phyloP scores from a whole-genome alignment of 2,888 invertebrate genomes.

The Acanthacorydalis orientalis region DNA sequence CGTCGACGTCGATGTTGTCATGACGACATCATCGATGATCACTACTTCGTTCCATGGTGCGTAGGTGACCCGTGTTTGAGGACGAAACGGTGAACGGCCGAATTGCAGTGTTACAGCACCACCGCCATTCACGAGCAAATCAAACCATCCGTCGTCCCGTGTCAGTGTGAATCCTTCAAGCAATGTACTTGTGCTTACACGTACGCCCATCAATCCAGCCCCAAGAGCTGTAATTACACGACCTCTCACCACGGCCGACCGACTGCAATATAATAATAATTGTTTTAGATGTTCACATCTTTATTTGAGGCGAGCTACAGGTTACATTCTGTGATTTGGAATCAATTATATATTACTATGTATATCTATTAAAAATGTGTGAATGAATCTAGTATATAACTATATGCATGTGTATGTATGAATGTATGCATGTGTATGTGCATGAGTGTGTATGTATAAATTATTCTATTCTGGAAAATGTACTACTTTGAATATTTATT shows the following conservation, averaged over 20 bases:
- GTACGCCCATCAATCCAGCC: slow-evolving; percentile 86
- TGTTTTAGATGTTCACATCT: neutral
- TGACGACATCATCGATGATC: slow-evolving; percentile 76
- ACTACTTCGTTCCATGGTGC: slow-evolving; percentile 98
- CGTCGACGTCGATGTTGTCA: slow-evolving; percentile 43
- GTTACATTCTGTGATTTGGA: slow-evolving; percentile 4
- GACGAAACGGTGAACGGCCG: slow-evolving; percentile 77
- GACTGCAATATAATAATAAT: slow-evolving; percentile 41
- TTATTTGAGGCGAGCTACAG: neutral
- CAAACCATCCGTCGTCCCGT: slow-evolving; percentile 89
- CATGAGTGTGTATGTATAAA: no score
- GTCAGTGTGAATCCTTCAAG: slow-evolving; percentile 91
- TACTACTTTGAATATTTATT: no score
- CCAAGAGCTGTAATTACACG: slow-evolving; percentile 82
- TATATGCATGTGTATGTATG: no score
- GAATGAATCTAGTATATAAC: no score
- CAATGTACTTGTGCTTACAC: slow-evolving; percentile 88
- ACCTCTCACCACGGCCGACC: slow-evolving; percentile 92
- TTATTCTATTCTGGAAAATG: no score
- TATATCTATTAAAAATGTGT: no score
- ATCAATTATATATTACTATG: slow-evolving; percentile 4
- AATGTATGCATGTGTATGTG: no score
- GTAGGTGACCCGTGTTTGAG: slow-evolving; percentile 73
- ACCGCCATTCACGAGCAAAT: slow-evolving; percentile 97
- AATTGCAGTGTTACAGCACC: slow-evolving; percentile 92